These are phyloP conservation scores for Podarcis muralis DNA, from an alignment of 2,113 vertebrate species.

Conservation along the genomic window DNA sequence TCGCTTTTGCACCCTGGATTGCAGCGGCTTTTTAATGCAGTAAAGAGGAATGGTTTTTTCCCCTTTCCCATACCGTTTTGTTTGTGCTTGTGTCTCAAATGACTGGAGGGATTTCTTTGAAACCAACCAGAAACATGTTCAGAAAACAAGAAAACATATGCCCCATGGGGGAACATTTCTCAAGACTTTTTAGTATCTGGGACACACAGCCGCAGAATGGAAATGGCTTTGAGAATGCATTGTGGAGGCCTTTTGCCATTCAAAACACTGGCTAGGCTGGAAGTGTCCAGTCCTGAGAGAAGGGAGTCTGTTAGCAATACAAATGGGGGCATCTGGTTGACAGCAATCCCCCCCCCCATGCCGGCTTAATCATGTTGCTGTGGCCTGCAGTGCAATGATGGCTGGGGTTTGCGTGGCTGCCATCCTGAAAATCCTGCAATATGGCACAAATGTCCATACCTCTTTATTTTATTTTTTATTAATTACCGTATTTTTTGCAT, in stretches of 20 bases:
- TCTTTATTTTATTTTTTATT: neutral
- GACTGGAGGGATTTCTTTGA: constrained; percentile 1
- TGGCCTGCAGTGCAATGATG: neutral
- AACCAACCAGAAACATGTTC: constrained; percentile 5
- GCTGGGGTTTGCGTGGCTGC: neutral
- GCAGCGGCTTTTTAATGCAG: neutral
- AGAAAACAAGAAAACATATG: neutral
- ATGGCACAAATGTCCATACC: neutral
- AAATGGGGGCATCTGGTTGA: neutral
- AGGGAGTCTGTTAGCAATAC: neutral
- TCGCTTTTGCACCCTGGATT: neutral
- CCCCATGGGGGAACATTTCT: constrained; percentile 3
- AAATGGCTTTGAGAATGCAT: constrained; percentile 12
- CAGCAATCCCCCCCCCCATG: neutral
- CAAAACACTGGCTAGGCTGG: neutral
- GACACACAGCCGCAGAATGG: neutral
- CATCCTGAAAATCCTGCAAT: neutral
- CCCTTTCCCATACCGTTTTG: neutral
- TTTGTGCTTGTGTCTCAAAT: neutral
- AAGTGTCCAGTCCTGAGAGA: neutral
- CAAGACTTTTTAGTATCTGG: neutral
- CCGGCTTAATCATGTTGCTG: neutral
- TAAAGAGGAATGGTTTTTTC: neutral
- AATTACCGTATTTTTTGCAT: too few species aligned
- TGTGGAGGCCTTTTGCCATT: neutral